Base-by-base conservation (phyloP, 2,113 vertebrate genomes). In the Siphamia tubifer region DNA sequence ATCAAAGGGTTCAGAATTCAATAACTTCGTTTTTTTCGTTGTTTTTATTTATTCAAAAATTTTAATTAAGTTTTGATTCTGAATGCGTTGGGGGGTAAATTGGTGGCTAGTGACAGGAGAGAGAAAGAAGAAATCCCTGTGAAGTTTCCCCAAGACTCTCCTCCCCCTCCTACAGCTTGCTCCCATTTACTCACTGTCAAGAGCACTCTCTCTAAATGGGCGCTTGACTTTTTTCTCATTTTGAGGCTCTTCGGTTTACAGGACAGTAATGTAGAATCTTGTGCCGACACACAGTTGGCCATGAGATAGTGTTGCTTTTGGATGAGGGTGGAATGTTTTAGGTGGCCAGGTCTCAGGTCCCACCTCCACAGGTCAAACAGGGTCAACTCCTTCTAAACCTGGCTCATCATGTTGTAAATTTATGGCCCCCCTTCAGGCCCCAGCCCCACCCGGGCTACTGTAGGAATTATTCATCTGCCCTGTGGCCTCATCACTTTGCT, bases 1-100 rank as follows among this genome's bases (percentile, higher is more conserved):
- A 92, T 92, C 92, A 93, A 93, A 93, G 91, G 85, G 81, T 87
- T 88, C 84, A 77, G 60, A 81, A 89, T 93, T 92, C 89, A 92
- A 90, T 91, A 90, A 90, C 73, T 89, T 89, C 11, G 3, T 30
- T 73, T 71, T 65, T 66, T 63, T 45, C 56, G 62, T 89, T 91
- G 81, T 90, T 88, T 90, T 89, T 91, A 89, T 92, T 90, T 91
- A 89, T 91, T 90, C 86, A 74, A 77, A 77, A 61, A 73, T 90
- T 90, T 91, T 91, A 92, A 93, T 92, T 90, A 90, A 85, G 75
- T 88, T 88, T 81, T 79, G 83, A 85, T 88, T 82, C 73, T 35
- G 54, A 83, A 83, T 83, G 81, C 49, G 43, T 85, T 84, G 72
- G 79, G 61, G 82, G 81, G 77, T 58, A 80, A 85, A 81, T 69